A percentile compares a stretch with the other conserved stretches of the same genome.
Evolutionary conservation across 2,113 vertebrate genomes (phyloP).

Genomic region (Diphyllodes magnificus): DNA sequence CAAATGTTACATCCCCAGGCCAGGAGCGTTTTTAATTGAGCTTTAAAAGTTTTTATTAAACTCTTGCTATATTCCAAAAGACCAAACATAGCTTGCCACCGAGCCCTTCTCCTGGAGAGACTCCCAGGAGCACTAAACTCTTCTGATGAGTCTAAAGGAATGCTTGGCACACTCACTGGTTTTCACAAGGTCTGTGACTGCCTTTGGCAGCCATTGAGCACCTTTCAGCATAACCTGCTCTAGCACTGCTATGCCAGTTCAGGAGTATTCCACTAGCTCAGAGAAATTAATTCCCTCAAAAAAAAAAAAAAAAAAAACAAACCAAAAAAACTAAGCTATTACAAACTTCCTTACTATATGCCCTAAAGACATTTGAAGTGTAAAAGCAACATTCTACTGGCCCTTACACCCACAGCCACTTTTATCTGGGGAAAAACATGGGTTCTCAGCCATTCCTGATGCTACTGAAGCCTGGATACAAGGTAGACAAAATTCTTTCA

Average conservation of each 20-base stretch:
- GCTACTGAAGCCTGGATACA: background rate
- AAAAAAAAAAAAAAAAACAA: background rate
- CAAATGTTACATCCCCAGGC: conserved; percentile 43
- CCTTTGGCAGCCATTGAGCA: conserved; percentile 15
- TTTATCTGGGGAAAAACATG: background rate
- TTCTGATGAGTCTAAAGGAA: conserved; percentile 12
- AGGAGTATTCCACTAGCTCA: background rate
- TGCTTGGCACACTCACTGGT: background rate
- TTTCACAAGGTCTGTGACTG: background rate
- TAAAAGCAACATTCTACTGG: background rate
- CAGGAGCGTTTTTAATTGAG: conserved; percentile 27
- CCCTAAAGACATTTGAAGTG: background rate
- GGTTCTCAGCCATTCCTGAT: background rate
- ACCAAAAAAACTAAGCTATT: background rate
- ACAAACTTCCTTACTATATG: background rate
- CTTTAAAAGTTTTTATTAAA: conserved; percentile 46
- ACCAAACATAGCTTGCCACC: background rate
- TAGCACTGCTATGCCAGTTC: background rate
- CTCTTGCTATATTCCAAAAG: conserved; percentile 8
- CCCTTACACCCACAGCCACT: background rate
- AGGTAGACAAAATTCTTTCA: background rate
- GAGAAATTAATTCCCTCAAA: background rate
- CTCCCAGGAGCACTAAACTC: conserved; percentile 30
- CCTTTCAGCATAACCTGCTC: background rate
- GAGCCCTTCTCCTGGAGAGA: background rate